These are phyloP conservation scores for Cheilosia soror DNA, from an alignment of 2,888 invertebrate species.

Conservation along the genomic window DNA sequence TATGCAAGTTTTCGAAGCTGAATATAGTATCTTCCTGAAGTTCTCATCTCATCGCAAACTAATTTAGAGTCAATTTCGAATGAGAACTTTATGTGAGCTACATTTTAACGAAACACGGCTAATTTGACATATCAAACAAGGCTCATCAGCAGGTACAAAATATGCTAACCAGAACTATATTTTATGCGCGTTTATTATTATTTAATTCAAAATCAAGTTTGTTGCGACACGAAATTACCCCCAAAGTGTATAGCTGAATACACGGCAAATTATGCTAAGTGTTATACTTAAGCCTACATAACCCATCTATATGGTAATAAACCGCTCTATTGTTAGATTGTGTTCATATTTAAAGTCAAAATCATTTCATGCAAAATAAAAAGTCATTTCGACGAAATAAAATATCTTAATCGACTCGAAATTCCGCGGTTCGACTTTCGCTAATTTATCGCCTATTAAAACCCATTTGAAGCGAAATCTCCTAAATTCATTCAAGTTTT, in stretches of 20 bases:
- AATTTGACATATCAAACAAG: no score
- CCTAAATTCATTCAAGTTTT: conserved; percentile 64
- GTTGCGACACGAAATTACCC: background rate
- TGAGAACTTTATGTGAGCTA: no score
- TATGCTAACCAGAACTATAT: no score
- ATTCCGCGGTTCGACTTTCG: conserved; percentile 61
- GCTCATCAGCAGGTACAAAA: no score
- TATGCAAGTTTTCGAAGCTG: no score
- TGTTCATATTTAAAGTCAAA: conserved; percentile 35
- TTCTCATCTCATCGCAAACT: no score
- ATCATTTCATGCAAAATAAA: conserved; percentile 34
- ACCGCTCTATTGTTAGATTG: conserved; percentile 11
- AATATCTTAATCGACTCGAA: conserved; percentile 72
- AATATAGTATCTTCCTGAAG: no score
- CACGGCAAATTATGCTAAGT: conserved; percentile 54
- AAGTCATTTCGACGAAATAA: conserved; percentile 63
- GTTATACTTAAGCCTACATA: conserved; percentile 59
- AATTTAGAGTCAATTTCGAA: no score
- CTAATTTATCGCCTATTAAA: conserved; percentile 70
- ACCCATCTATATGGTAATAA: conserved; percentile 55
- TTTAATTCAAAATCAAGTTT: background rate
- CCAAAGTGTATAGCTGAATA: background rate
- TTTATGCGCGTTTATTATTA: background rate
- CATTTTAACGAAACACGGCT: no score
- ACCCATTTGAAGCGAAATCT: conserved; percentile 70